Evolutionary conservation across 1,140 invertebrate species (phyloP).

Genomic region (Pseudoatta argentina): DNA sequence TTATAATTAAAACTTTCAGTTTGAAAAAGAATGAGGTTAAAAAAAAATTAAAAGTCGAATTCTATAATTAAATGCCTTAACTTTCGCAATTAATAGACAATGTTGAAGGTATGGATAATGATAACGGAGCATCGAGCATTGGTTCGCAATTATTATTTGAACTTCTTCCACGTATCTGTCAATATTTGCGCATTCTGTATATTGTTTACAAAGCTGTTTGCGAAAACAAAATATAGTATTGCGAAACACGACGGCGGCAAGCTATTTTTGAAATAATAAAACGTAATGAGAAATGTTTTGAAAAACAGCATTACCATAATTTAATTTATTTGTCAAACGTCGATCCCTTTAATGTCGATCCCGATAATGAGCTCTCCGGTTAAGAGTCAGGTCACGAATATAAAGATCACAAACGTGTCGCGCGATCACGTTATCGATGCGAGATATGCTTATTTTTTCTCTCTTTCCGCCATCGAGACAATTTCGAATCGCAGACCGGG

Average conservation of each 20-base stretch:
- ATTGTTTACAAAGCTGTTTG: constrained; percentile 31
- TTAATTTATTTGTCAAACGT: constrained; percentile 15
- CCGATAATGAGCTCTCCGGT: neutral
- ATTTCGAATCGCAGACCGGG: constrained; percentile 49
- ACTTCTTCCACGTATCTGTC: constrained; percentile 10
- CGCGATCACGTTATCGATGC: neutral
- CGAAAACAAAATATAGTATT: constrained; percentile 18
- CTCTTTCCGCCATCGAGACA: neutral
- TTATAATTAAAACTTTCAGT: neutral
- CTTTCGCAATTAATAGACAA: neutral
- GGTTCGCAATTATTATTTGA: constrained; percentile 21
- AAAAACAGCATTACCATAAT: constrained; percentile 26
- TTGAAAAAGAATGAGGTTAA: neutral
- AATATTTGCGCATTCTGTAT: constrained; percentile 23
- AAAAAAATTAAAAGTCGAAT: neutral
- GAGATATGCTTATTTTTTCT: neutral
- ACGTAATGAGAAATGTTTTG: constrained; percentile 17
- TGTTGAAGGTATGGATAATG: neutral
- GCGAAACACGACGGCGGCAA: neutral
- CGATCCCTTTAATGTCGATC: neutral
- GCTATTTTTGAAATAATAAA: constrained; percentile 14
- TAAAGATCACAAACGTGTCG: neutral
- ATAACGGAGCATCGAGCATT: neutral
- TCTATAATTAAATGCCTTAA: neutral
- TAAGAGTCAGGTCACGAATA: neutral